Evolutionary conservation across 1,140 invertebrate genomes (phyloP), one percentile per base, ranked within the genome.

Genomic region (Anoplophora glabripennis): DNA sequence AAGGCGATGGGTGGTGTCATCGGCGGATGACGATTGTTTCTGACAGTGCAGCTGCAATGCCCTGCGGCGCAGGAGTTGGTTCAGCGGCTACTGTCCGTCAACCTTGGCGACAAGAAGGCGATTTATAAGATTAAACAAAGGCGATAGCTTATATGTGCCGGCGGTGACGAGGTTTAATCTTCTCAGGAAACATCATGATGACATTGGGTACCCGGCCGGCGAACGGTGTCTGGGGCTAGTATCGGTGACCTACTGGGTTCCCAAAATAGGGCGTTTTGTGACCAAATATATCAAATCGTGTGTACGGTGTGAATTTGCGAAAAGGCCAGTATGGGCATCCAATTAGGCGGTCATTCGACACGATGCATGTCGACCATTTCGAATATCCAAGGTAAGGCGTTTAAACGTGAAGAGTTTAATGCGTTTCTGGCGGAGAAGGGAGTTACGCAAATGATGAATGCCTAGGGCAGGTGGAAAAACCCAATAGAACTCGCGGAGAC

Each of bases 191-290:
- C 65, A 64, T 51, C 72, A 76, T 53, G 72, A 74, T 34, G 63
- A 72, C 28, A 49, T 70, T 4, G 71, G 71, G 0, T 71, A 75
- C 47, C 72, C 63, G 28, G 68, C 64, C 0, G 58, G 68, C 15
- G 69, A 72, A 10, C 71, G 68, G 58, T 72, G 64, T 1, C 18
- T 72, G 11, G 14, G 64, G 33, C 65, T 67, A 7, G 52, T 73
- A 3, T 53, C 44, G 10, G 55, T 67, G 40, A 40, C 56, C 2
- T 72, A 68, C 41, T 77, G 70, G 74, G 75, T 76, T 73, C 53
- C 38, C 7, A 53, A 34, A 42, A 53, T 46, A 37, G 7, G 10
- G 14, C 38, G 7, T n/a, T 45, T 42, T 28, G 18, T 53, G 14
- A 10, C 8, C n/a, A 33, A 46, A n/a, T 46, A 46, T 36, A 17